Percentiles rank a stretch among this genome's conserved stretches.
Conservation (phyloP, 1,140 invertebrate genomes). For the Euwallacea similis region DNA sequence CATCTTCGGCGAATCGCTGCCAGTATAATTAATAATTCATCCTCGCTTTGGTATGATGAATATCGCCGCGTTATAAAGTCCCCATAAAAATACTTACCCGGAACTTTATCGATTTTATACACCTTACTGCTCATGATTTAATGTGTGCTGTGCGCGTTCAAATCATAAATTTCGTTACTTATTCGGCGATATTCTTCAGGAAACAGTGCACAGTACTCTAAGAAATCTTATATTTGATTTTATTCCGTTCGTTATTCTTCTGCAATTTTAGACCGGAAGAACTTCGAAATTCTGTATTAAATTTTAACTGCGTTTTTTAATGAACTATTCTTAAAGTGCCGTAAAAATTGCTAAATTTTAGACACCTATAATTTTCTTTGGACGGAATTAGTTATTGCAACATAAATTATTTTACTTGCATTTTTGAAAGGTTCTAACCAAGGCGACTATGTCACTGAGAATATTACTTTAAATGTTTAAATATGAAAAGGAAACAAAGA, state of each 20-base stretch:
- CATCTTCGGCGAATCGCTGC: no score
- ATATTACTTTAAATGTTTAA: no score
- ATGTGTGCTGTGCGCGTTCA: background rate
- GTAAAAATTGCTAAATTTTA: background rate
- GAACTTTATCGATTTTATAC: constrained; percentile 7
- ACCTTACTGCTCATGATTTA: constrained; percentile 4
- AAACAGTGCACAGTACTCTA: background rate
- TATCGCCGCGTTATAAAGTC: background rate
- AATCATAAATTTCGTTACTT: background rate
- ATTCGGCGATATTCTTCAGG: background rate
- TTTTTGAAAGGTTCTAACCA: no score
- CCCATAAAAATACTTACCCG: constrained; percentile 1
- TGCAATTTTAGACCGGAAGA: no score
- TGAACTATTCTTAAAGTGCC: background rate
- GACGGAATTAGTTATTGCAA: no score
- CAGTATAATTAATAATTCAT: constrained; percentile 5
- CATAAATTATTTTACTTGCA: no score
- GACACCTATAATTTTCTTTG: no score
- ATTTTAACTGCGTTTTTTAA: background rate
- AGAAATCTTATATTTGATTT: constrained; percentile 1
- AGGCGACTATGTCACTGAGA: no score
- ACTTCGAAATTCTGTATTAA: background rate
- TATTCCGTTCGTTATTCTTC: background rate
- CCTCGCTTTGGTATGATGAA: background rate
- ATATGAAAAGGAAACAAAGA: no score